phyloP scores from a whole-genome alignment of 2,113 vertebrate species.

The Orcinus orca region DNA sequence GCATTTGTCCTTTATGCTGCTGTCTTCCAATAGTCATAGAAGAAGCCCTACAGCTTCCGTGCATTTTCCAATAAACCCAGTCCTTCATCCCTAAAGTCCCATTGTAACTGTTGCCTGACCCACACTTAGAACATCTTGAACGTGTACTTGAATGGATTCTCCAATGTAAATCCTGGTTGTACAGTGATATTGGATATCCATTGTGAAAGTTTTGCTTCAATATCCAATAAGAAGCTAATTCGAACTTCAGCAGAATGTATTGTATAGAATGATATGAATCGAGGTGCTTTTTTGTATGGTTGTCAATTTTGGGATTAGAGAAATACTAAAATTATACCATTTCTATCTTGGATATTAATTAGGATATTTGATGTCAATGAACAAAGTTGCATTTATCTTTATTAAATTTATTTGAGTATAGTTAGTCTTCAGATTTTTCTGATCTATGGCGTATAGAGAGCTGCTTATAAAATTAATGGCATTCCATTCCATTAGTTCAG shows the following conservation, averaged over 20 bases:
- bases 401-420: conserved; percentile 33
- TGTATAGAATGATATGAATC: neutral
- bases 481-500: neutral
- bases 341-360: conserved; percentile 52
- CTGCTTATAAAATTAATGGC: conserved; percentile 33
- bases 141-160: neutral
- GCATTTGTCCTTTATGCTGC: conserved; percentile 11
- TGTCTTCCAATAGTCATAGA: neutral
- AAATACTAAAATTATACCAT: conserved; percentile 1
- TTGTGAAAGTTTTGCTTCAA: conserved; percentile 20
- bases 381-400: conserved; percentile 32
- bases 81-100: neutral
- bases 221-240: conserved; percentile 20
- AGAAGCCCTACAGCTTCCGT: neutral
- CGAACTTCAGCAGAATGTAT: neutral
- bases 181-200: neutral
- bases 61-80: neutral
- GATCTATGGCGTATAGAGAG: neutral
- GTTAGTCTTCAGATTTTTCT: conserved; percentile 34
- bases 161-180: conserved; percentile 2
- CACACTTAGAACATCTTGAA: neutral
- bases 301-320: neutral
- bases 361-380: neutral
- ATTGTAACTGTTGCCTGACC: neutral
- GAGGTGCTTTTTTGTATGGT: neutral